Percentiles rank a stretch among this genome's conserved stretches.
Conservation (phyloP, 2,113 vertebrate genomes). For the Boulengeromyrus knoepffleri region DNA sequence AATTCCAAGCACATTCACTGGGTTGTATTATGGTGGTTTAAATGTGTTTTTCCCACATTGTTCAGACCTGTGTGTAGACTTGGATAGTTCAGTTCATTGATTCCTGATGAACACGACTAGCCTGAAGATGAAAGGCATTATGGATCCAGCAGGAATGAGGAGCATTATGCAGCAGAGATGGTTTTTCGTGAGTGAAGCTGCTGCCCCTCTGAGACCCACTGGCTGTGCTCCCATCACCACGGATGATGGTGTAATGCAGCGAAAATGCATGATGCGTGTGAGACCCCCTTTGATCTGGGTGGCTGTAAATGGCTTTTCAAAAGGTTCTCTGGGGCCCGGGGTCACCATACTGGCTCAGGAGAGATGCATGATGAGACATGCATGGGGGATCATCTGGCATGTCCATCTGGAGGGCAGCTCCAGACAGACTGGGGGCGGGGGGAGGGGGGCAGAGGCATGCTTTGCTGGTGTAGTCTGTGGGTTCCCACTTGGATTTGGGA, state of each 20-base stretch:
- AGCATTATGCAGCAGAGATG: background rate
- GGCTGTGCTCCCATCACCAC: background rate
- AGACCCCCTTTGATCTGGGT: constrained; percentile 6
- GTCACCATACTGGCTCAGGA: background rate
- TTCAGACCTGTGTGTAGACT: background rate
- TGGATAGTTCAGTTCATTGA: constrained; percentile 12
- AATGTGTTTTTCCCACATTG: background rate
- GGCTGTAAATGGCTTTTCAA: constrained; percentile 11
- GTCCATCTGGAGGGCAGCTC: constrained; percentile 20
- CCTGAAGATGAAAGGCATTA: background rate
- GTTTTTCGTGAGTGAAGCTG: background rate
- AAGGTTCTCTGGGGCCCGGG: background rate
- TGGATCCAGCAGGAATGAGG: background rate
- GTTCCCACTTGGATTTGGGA: background rate
- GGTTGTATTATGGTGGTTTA: background rate
- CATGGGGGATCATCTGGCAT: constrained; percentile 24
- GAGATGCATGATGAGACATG: background rate
- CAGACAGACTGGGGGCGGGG: background rate
- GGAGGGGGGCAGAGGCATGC: background rate
- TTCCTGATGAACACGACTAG: constrained; percentile 14
- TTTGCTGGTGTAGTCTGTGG: background rate
- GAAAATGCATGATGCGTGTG: background rate
- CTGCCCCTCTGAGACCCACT: background rate
- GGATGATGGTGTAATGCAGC: background rate
- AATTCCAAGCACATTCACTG: background rate